Percentiles rank a stretch among this genome's conserved stretches.
These are phyloP conservation scores for Drosophila insularis DNA, from an alignment of 1,140 invertebrate genomes.

Conservation along the genomic window DNA sequence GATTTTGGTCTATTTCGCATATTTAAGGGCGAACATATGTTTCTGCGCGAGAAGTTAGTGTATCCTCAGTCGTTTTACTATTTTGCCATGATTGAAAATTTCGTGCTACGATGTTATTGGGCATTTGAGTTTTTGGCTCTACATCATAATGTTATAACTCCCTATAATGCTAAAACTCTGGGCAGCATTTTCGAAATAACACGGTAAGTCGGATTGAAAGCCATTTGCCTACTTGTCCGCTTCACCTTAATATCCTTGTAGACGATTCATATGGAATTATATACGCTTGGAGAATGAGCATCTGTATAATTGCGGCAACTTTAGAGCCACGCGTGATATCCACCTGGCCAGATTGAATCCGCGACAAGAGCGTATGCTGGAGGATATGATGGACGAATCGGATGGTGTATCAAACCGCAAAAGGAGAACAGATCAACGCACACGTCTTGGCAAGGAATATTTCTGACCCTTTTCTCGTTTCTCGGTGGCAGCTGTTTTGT, in stretches of 20 bases:
- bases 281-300: constrained; percentile 67
- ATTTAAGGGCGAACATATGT: constrained; percentile 90
- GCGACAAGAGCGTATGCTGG: constrained; percentile 57
- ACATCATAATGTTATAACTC: constrained; percentile 83
- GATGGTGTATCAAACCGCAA: constrained; percentile 32
- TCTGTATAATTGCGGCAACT: constrained; percentile 61
- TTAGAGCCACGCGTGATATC: constrained; percentile 66
- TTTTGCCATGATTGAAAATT: constrained; percentile 97
- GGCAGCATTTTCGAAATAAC: constrained; percentile 66
- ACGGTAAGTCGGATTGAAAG: constrained; percentile 45
- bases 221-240: too few relatives aligned
- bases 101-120: constrained; percentile 97
- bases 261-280: constrained; percentile 79
- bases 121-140: constrained; percentile 91
- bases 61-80: constrained; percentile 95
- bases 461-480: constrained; percentile 18
- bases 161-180: constrained; percentile 56
- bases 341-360: constrained; percentile 59
- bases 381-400: constrained; percentile 63
- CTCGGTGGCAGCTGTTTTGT: background rate
- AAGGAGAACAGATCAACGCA: constrained; percentile 25
- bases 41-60: constrained; percentile 89
- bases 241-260: constrained; percentile 12
- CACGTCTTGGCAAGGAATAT: constrained; percentile 59
- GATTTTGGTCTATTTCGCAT: constrained; percentile 97